phyloP scores from a whole-genome alignment of 64 coral and sea anemone species.

The Stichodactyla mertensii region DNA sequence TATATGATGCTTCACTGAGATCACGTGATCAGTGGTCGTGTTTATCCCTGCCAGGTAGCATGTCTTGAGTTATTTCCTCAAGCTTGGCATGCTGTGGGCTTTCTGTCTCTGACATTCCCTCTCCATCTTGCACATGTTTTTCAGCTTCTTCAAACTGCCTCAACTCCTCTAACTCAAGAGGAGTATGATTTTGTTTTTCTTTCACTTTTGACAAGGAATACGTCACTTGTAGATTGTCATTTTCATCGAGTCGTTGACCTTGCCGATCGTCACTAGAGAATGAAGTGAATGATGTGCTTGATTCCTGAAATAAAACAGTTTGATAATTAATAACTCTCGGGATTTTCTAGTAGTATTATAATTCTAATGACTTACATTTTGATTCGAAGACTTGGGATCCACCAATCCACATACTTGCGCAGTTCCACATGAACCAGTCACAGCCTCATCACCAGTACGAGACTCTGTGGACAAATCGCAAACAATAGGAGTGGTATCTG shows the following conservation, averaged over 20 bases:
- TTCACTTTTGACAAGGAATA: neutral
- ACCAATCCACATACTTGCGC: neutral
- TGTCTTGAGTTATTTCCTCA: constrained; percentile 51
- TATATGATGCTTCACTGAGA: constrained; percentile 21
- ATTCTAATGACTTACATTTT: neutral
- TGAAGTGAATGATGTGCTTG: neutral
- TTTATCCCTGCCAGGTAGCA: constrained; percentile 16
- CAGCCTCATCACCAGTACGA: constrained; percentile 18
- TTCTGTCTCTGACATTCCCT: constrained; percentile 12
- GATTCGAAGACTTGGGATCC: too few relatives aligned
- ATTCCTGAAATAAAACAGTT: neutral
- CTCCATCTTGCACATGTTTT: neutral
- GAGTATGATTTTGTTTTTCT: neutral
- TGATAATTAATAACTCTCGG: neutral
- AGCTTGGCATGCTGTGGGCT: constrained; percentile 19
- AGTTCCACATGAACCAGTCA: constrained; percentile 20
- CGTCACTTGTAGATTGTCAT: neutral
- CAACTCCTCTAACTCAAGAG: neutral
- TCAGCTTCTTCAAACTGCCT: neutral
- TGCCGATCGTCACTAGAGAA: neutral
- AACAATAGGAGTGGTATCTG: neutral
- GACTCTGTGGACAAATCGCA: neutral
- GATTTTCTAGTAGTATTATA: too few relatives aligned
- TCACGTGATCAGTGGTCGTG: neutral
- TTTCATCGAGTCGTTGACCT: constrained; percentile 12